Evolutionary conservation across 2,113 vertebrate species (phyloP).

Genomic region (Hypomesus transpacificus): DNA sequence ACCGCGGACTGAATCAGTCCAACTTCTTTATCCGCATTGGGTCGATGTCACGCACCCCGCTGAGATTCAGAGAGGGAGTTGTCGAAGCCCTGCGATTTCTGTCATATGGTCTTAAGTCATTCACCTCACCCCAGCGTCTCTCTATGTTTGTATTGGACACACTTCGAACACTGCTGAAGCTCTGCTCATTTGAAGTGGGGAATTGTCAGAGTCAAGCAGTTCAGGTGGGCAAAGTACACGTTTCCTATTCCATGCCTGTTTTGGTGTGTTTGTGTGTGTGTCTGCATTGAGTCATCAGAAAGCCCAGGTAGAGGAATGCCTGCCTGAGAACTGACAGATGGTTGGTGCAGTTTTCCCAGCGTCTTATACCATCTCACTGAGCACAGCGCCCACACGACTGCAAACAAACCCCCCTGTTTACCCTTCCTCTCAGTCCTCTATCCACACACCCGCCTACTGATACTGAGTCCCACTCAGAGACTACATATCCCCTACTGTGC

Average conservation of each 20-base stretch:
- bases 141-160: too few species aligned
- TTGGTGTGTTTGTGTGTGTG: neutral
- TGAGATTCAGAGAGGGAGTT: too few species aligned
- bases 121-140: too few species aligned
- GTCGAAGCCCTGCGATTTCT: too few species aligned
- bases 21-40: slow-evolving; percentile 15
- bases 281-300: slow-evolving; percentile 51
- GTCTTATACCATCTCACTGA: slow-evolving; percentile 28
- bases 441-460: slow-evolving; percentile 22
- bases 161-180: too few species aligned
- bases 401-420: slow-evolving; percentile 52
- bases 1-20: neutral
- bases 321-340: slow-evolving; percentile 61
- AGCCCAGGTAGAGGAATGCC: slow-evolving; percentile 57
- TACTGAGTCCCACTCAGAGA: neutral
- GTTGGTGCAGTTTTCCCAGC: slow-evolving; percentile 52
- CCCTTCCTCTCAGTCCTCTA: slow-evolving; percentile 47
- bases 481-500: neutral
- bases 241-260: too few species aligned
- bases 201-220: too few species aligned
- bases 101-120: too few species aligned
- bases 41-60: slow-evolving; percentile 1
- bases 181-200: too few species aligned
- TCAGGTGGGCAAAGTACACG: too few species aligned
- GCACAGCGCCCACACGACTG: slow-evolving; percentile 49